Evolutionary conservation across 2,113 vertebrate genomes (phyloP), one percentile per base, ranked within the genome.

Genomic region (Orthonyx spaldingii): DNA sequence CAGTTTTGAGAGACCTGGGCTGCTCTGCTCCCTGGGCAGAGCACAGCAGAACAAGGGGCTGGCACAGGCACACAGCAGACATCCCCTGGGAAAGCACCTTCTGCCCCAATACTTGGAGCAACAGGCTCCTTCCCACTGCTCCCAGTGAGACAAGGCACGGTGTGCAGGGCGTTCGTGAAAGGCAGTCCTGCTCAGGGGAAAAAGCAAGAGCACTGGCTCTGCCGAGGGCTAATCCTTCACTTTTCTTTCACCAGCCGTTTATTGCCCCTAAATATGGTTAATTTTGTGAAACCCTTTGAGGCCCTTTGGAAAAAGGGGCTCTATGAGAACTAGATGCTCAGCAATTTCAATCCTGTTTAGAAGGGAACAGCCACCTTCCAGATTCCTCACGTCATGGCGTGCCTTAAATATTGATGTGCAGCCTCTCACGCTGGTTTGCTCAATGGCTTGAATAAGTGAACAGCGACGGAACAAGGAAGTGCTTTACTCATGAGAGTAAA

Each of bases 341-440:
- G 69, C 49, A 63, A 75, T 68, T 91, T 76, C 94, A 84, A 24
- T 53, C 49, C 28, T 49, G 22, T 91, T 94, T 72, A 70, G 77
- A 86, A 77, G 26, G 46, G 26, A 92, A 83, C 37, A 85, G 90
- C 24, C 46, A 49, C 8, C 19, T 74, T 81, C 27, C 46, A 81
- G 64, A 92, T 55, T 84, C 49, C 41, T 71, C 72, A 35, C 0
- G 2, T 60, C 46, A n/a, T 2, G 9, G n/a, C 82, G 89, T 90
- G 87, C 66, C 72, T 78, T 71, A 81, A 93, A 93, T 95, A 82
- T 86, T 84, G 83, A 96, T 84, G 91, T n/a, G 79, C 42, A 82
- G 56, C 69, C 56, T 53, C 91, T 89, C 76, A 35, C 1, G 5
- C 10, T 55, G 71, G 16, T 59, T 92, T 66, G 60, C 69, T 93